Base-by-base conservation (phyloP, 2,888 invertebrate species). In the Drosophila mayaguana region DNA sequence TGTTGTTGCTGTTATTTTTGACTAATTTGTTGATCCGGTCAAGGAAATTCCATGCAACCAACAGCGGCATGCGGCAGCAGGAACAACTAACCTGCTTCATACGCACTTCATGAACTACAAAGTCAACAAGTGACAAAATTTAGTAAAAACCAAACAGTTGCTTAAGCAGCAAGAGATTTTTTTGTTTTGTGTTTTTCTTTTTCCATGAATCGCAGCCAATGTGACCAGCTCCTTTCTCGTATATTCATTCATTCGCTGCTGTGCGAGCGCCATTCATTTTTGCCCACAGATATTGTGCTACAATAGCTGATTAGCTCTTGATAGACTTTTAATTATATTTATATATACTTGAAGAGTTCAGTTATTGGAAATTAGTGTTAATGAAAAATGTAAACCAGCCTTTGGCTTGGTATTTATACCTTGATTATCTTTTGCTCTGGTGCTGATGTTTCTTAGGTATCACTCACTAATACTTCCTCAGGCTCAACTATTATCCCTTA, bases 51-150 rank as follows among this genome's bases (percentile, higher is more conserved):
- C 53, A 65, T 46, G 40, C 63, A 42, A 51, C 48, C 22, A 18
- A 4, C 20, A 56, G 53, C 38, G 63, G 63, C 55, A 78, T 73
- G 65, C 75, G 78, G 79, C 65, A 74, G 57, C 59, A 46, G 76
- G 53, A 71, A 67, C 62, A 46, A 8, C 22, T 9, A 60, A 57
- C 57, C 43, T 51, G 43, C 20, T 22, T 9, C 28, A 53, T 2
- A 12, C 16, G 20, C 57, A 25, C 54, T 38, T 7, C 25, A n/a
- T 43, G 20, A 45, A 28, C 36, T 14, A 28, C 25, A 42, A 43
- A 56, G 42, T 14, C 32, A 7, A 12, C 53, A n/a, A 22, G 6
- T 22, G 22, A 22, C 16, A 5, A 38, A 25, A 38, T 25, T 5
- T 9, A 38, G 38, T 16, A 2, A 54, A 25, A 4, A 8, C 3